Conservation (phyloP, 2,797 vertebrate genomes). For the Heteromormyrus szaboi region DNA sequence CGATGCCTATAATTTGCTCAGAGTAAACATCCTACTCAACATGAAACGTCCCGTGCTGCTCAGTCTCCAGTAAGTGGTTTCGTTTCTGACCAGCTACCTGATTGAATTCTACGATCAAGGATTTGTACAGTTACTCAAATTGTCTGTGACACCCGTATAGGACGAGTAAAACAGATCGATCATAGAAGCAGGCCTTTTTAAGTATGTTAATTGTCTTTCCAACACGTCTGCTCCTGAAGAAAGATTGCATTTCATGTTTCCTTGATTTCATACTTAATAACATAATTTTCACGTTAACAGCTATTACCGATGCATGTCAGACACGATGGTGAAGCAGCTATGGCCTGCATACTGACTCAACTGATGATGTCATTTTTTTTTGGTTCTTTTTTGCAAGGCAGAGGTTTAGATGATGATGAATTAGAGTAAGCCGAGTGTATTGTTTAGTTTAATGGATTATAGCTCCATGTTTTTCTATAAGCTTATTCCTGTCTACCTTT, state of each 20-base stretch:
- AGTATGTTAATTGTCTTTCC: background rate
- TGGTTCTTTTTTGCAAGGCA: background rate
- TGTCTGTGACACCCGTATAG: background rate
- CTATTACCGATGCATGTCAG: background rate
- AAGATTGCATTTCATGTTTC: background rate
- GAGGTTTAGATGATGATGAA: background rate
- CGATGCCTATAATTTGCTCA: background rate
- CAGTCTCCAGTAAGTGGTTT: background rate
- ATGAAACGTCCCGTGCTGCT: background rate
- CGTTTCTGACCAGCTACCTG: background rate
- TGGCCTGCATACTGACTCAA: background rate
- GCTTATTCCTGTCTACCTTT: background rate
- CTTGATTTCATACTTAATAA: background rate
- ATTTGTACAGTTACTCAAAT: background rate
- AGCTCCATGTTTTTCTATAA: background rate
- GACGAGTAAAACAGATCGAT: background rate
- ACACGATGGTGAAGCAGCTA: background rate
- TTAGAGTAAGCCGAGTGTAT: background rate
- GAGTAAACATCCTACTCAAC: background rate
- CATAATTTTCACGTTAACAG: background rate
- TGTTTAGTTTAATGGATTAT: constrained; percentile 64
- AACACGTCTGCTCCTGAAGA: background rate
- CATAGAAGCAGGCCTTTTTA: background rate
- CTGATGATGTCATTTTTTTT: background rate
- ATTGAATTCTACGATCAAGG: background rate